Conservation (phyloP, 2,888 invertebrate species). For the Spisula subtruncata region DNA sequence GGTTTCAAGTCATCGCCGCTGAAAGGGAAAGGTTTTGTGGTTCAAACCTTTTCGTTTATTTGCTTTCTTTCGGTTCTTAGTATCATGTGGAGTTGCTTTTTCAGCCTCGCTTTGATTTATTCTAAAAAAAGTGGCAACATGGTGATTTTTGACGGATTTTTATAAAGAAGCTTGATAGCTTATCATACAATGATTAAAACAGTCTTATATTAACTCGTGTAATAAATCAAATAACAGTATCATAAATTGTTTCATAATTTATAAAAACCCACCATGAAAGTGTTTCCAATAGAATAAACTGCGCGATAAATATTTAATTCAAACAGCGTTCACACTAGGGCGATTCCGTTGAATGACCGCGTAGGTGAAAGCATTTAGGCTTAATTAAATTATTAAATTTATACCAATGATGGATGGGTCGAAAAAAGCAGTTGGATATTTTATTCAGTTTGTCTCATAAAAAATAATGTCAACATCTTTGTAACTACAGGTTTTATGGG, state of each 20-base stretch:
- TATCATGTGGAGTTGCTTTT: conserved; percentile 26
- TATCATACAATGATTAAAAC: background rate
- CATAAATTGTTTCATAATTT: conserved; percentile 35
- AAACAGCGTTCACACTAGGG: too few species aligned
- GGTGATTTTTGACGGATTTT: conserved; percentile 26
- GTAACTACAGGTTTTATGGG: too few species aligned
- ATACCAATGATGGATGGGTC: too few species aligned
- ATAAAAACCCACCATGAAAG: conserved; percentile 18
- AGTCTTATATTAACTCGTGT: conserved; percentile 23
- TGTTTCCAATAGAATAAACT: background rate
- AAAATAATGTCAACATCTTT: too few species aligned
- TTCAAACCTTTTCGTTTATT: conserved; percentile 1
- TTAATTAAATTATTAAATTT: too few species aligned
- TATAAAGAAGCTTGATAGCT: conserved; percentile 10
- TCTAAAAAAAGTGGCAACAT: background rate
- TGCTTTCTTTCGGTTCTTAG: background rate
- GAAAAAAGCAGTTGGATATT: too few species aligned
- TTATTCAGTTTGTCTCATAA: too few species aligned
- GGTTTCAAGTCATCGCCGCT: background rate
- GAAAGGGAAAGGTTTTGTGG: conserved; percentile 7
- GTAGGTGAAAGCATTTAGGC: too few species aligned
- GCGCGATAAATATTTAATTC: conserved; percentile 1
- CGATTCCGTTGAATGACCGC: too few species aligned
- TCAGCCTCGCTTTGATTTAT: conserved; percentile 16
- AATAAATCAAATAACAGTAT: conserved; percentile 36